Conservation (phyloP, 2,888 invertebrate genomes). For the Macrophya alboannulata region DNA sequence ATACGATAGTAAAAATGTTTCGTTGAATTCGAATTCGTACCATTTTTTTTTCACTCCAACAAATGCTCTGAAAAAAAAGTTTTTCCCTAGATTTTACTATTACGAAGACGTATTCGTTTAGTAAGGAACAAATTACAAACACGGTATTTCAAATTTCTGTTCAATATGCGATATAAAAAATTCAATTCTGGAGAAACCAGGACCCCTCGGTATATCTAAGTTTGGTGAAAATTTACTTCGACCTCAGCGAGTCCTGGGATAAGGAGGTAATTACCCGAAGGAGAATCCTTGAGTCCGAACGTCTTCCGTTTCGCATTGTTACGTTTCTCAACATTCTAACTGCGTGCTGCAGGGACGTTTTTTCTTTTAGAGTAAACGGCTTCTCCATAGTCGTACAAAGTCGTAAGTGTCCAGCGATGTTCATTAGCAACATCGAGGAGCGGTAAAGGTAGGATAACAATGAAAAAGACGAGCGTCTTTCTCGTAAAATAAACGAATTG, state of each 20-base stretch:
- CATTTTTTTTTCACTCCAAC: not conserved
- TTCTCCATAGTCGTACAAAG: not conserved
- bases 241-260: not conserved
- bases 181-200: not conserved
- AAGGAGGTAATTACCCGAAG: not conserved
- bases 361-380: not conserved
- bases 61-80: not conserved
- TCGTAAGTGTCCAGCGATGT: not conserved
- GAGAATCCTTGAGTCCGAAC: not conserved
- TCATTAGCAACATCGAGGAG: not conserved
- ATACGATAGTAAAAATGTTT: not conserved
- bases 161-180: not conserved
- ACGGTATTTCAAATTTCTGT: not conserved
- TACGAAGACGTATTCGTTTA: not conserved
- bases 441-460: not conserved
- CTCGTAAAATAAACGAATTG: slow-evolving; percentile 10
- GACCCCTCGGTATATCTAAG: too few relatives aligned
- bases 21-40: not conserved
- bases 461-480: not conserved
- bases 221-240: not conserved
- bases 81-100: not conserved
- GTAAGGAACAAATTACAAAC: not conserved
- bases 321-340: not conserved
- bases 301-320: not conserved
- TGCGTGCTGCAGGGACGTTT: too few relatives aligned